Evolutionary conservation across 2,113 vertebrate species (phyloP), one percentile per base, ranked within the genome.

Genomic region (Scomber scombrus): DNA sequence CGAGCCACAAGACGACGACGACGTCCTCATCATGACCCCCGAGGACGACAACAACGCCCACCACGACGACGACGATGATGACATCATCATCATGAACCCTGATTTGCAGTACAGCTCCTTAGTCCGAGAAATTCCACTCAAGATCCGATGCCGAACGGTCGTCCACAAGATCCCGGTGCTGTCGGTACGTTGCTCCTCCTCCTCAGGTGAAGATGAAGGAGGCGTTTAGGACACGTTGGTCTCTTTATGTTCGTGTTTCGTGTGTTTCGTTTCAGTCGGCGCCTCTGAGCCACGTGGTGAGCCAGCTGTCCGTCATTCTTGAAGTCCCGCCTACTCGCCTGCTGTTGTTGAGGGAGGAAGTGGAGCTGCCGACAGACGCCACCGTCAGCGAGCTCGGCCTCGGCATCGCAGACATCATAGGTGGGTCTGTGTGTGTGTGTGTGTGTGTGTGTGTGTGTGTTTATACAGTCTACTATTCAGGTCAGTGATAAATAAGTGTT

Each of bases 401-500:
- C 40, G 70, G 94, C 88, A 96, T 95, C 68, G 90, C 95, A 1
- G 95, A 95, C 90, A 95, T 95, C n/a, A 91, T 96, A 3, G 95
- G 95, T 96, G 79, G 62, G 77, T 85, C 62, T 19, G 52, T 54
- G 7, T 10, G n/a, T 54, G 52, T 54, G 52, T n/a, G 52, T 45
- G 47, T 16, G 46, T 50, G 46, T 10, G 34, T 40, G 34, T 34
- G 31, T 7, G 31, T 34, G 31, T 34, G 3, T 26, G 23, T 26
- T n/a, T n/a, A n/a, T n/a, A n/a, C n/a, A n/a, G n/a, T n/a, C n/a
- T n/a, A n/a, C n/a, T n/a, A n/a, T n/a, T n/a, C n/a, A n/a, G n/a
- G n/a, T n/a, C n/a, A n/a, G n/a, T n/a, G n/a, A n/a, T n/a, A n/a
- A n/a, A n/a, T n/a, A n/a, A n/a, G n/a, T n/a, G n/a, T n/a, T n/a